These are phyloP conservation scores for Notolabrus celidotus DNA, from an alignment of 2,797 vertebrate genomes.

Conservation along the genomic window DNA sequence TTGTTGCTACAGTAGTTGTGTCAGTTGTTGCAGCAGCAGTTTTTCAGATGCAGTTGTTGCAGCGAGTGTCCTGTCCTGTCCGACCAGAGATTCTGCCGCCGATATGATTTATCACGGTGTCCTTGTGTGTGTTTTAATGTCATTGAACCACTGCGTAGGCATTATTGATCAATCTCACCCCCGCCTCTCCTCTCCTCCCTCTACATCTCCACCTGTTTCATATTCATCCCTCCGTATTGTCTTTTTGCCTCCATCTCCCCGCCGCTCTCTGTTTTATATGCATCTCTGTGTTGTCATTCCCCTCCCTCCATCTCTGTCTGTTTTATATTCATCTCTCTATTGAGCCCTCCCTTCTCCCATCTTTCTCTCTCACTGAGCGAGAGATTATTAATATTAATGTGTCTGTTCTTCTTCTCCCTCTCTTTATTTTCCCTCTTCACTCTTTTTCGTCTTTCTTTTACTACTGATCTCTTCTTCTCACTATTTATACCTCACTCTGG, in stretches of 20 bases:
- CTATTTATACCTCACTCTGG: conserved; percentile 36
- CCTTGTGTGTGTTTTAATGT: conserved; percentile 77
- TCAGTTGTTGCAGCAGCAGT: neutral
- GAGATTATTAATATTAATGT: conserved; percentile 81
- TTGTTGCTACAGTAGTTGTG: too few relatives aligned
- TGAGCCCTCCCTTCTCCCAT: conserved; percentile 46
- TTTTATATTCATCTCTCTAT: conserved; percentile 76
- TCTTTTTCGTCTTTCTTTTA: neutral
- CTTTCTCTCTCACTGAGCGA: conserved; percentile 63
- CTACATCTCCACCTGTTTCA: conserved; percentile 12
- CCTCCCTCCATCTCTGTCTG: conserved; percentile 70
- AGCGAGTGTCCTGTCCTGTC: conserved; percentile 8
- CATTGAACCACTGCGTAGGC: conserved; percentile 64
- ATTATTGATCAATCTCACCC: conserved; percentile 72
- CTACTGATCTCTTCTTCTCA: neutral
- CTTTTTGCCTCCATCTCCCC: conserved; percentile 61
- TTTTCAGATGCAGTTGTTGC: neutral
- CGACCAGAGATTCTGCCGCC: conserved; percentile 36
- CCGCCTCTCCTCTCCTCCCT: conserved; percentile 32
- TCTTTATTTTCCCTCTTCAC: conserved; percentile 1
- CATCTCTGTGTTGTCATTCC: conserved; percentile 65
- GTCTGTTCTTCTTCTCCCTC: conserved; percentile 50
- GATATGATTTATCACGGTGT: conserved; percentile 65
- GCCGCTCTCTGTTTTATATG: conserved; percentile 61
- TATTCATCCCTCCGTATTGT: conserved; percentile 6